Evolutionary conservation across 2,113 vertebrate species (phyloP), one percentile per base, ranked within the genome.

Genomic region (Neopipo cinnamomea): DNA sequence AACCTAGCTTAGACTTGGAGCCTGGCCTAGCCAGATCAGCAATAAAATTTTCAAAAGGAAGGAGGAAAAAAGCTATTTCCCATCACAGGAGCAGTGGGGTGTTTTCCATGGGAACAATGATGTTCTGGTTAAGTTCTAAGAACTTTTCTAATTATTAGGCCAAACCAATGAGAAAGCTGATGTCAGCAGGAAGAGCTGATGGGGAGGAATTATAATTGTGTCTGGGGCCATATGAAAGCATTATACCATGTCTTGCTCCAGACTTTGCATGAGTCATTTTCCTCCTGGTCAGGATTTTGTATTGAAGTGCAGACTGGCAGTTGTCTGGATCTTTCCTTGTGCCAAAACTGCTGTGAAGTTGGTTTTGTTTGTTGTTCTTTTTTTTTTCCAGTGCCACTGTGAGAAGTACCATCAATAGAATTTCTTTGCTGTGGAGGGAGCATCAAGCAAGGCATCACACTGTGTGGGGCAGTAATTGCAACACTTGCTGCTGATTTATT

Each of bases 51-150:
- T 97, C 96, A 97, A 95, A 97, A 95, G 89, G 68, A 87, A 92
- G 86, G 76, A 92, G 89, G 95, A 72, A 94, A 95, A 96, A 91
- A 94, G 74, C 81, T 68, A 96, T 97, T 96, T 97, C 95, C 95
- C 96, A 96, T 95, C 96, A 92, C 81, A 88, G 90, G 72, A 97
- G 93, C 93, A 95, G 93, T 93, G 85, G 95, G 95, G 93, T 97
- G 88, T 97, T 96, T 96, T 96, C 95, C 90, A 95, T 96, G 95
- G 95, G 96, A 97, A 96, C 95, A 96, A 91, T 84, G 95, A 95
- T 91, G 90, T 95, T 94, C 95, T 97, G 95, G 96, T 97, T 95
- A 94, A 93, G 90, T 96, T 95, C 96, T 97, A 96, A 97, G 95
- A 96, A 96, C 90, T 96, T 94, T 75, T 93, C 88, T 96, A 96